phyloP scores from a whole-genome alignment of 64 coral and sea anemone genomes.

The Stylophora pistillata region DNA sequence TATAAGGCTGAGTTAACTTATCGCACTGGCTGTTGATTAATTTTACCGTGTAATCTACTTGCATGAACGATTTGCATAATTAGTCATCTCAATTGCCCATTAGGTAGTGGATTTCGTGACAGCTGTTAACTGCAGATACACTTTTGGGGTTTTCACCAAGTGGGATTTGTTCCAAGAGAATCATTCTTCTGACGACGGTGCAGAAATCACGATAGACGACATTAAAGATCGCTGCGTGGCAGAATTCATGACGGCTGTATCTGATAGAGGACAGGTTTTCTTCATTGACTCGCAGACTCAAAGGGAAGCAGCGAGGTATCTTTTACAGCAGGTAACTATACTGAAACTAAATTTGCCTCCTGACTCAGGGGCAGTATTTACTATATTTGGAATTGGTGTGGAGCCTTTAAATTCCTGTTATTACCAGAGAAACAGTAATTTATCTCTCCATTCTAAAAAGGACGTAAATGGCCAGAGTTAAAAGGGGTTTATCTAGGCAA shows the following conservation, averaged over 20 bases:
- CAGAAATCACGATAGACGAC: background rate
- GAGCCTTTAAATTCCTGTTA: no score
- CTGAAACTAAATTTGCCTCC: background rate
- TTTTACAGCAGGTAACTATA: background rate
- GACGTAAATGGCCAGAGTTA: no score
- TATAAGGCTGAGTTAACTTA: no score
- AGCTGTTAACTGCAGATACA: slow-evolving; percentile 11
- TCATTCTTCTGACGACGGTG: background rate
- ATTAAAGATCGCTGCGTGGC: background rate
- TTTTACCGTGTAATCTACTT: no score
- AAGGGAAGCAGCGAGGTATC: background rate
- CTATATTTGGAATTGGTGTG: no score
- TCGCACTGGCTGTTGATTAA: no score
- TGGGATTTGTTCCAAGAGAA: slow-evolving; percentile 18
- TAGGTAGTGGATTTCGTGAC: slow-evolving; percentile 17
- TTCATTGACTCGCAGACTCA: slow-evolving; percentile 13
- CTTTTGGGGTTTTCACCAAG: slow-evolving; percentile 8
- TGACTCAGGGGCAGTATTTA: no score
- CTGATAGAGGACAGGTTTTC: slow-evolving; percentile 13
- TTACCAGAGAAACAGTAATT: no score
- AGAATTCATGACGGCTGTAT: slow-evolving; percentile 25
- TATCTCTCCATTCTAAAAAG: no score
- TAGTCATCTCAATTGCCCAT: no score
- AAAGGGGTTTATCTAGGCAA: no score
- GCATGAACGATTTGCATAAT: no score